Base-by-base conservation (phyloP, 2,113 vertebrate genomes). In the Grallaria varia region DNA sequence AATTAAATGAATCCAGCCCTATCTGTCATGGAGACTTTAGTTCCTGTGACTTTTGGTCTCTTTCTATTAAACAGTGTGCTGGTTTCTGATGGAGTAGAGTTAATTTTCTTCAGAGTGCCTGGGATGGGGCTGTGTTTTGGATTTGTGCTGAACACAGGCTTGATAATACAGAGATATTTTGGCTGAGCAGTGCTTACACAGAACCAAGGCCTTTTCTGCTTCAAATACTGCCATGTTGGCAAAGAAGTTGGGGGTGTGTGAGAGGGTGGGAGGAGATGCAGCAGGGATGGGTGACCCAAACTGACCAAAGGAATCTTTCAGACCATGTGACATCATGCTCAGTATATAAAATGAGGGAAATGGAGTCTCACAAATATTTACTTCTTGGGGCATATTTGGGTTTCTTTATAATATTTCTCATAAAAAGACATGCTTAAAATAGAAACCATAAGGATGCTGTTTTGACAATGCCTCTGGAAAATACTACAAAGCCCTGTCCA, bases 191-290 rank as follows among this genome's bases (percentile, higher is more conserved):
- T 10, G 37, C 19, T 67, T 30, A 4, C 39, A 9, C 37, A 45
- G 23, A 67, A 10, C 12, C 53, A 60, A 53, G 28, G 39, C 23
- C 28, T 9, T 33, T 1, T 20, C 42, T 66, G 22, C 9, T 52
- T 52, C 39, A 12, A 7, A 1, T 39, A 4, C 10, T 44, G 50
- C 6, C 12, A n/a, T 3, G 1, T 4, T 25, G 44, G 6, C 5
- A 28, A 44, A 33, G 33, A 17, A 6, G 3, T 0, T 44, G 15
- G 27, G 35, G 4, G 4, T 52, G 20, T 12, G 3, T 0, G 0
- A 23, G 4, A 39, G 10, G 4, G 0, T 52, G 33, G 19, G 37
- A 74, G 5, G 19, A 44, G 23, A 44, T 33, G 27, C 3, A 33
- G 58, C 1, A 2, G 7, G 13, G 2, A 27, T 33, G 66, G 4